A percentile compares a stretch with the other conserved stretches of the same genome.
phyloP scores from a whole-genome alignment of 2,113 vertebrate species.

The Lampris megalopsis region DNA sequence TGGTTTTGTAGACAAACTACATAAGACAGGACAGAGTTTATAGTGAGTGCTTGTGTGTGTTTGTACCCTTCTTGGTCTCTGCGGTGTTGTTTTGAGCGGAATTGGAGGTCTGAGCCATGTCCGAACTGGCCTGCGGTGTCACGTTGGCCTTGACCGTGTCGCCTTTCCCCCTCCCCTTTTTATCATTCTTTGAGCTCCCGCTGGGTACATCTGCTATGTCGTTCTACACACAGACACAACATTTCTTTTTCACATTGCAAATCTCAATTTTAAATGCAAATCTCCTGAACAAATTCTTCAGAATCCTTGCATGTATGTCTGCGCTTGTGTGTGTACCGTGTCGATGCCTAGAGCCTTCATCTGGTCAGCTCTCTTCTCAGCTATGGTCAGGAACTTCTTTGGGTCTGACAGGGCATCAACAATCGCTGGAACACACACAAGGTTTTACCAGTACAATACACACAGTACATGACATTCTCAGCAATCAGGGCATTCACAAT shows the following conservation, averaged over 20 bases:
- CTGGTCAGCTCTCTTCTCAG: slow-evolving; percentile 97
- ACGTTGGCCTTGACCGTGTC: slow-evolving; percentile 90
- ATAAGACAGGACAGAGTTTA: background rate
- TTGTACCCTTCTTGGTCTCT: slow-evolving; percentile 89
- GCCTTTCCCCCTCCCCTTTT: slow-evolving; percentile 91
- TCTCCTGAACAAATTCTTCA: no score
- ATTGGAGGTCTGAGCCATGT: slow-evolving; percentile 86
- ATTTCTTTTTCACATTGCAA: background rate
- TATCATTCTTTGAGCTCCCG: slow-evolving; percentile 94
- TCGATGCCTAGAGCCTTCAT: slow-evolving; percentile 99
- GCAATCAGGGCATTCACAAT: no score
- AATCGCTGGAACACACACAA: slow-evolving; percentile 84
- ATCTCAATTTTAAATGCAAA: no score
- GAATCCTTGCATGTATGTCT: background rate
- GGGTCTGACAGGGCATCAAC: slow-evolving; percentile 98
- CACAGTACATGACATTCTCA: background rate
- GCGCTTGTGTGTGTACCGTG: slow-evolving; percentile 83
- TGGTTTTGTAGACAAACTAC: no score
- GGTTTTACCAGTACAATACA: background rate
- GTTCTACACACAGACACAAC: slow-evolving; percentile 81
- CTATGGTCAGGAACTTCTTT: slow-evolving; percentile 98
- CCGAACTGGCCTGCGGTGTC: slow-evolving; percentile 92
- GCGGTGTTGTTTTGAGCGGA: slow-evolving; percentile 82
- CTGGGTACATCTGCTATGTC: slow-evolving; percentile 98
- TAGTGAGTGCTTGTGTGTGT: background rate